Conservation (phyloP, 1,140 invertebrate species). For the Scaptodrosophila lebanonensis region DNA sequence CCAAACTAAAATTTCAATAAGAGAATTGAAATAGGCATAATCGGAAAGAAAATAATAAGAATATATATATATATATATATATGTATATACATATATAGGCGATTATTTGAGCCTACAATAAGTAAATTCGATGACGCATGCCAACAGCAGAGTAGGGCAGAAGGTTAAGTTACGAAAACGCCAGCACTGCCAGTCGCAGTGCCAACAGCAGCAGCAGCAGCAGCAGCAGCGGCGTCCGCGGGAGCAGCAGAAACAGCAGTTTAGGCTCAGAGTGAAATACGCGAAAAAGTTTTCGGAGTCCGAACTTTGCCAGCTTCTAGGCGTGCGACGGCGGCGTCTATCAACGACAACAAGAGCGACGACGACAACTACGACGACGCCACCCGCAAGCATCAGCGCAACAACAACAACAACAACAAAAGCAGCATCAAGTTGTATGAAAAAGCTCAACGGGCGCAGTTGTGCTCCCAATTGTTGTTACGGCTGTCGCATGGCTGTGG, state of each 20-base stretch:
- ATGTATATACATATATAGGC: slow-evolving; percentile 3
- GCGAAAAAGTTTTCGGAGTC: slow-evolving; percentile 42
- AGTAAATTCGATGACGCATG: slow-evolving; percentile 60
- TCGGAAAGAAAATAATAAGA: slow-evolving; percentile 10
- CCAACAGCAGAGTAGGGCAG: slow-evolving; percentile 67
- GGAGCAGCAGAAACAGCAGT: slow-evolving; percentile 36
- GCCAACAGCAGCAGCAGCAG: slow-evolving; percentile 17
- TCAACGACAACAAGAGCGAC: slow-evolving; percentile 21
- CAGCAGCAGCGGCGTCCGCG: slow-evolving; percentile 12
- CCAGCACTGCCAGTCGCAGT: slow-evolving; percentile 50
- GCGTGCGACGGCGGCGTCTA: slow-evolving; percentile 26
- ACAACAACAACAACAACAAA: slow-evolving; percentile 29
- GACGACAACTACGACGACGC: not conserved
- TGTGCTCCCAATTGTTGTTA: slow-evolving; percentile 18
- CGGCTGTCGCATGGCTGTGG: slow-evolving; percentile 4
- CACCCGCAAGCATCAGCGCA: slow-evolving; percentile 2
- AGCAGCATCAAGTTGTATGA: not conserved
- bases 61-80: slow-evolving; percentile 1
- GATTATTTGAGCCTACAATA: slow-evolving; percentile 8
- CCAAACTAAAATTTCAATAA: slow-evolving; percentile 61
- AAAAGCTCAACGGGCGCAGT: not conserved
- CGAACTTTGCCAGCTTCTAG: slow-evolving; percentile 35
- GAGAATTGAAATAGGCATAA: slow-evolving; percentile 32
- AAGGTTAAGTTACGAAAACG: slow-evolving; percentile 72
- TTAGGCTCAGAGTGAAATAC: slow-evolving; percentile 18